Conservation (phyloP, 2,797 vertebrate species). For the Protosalanx chinensis region DNA sequence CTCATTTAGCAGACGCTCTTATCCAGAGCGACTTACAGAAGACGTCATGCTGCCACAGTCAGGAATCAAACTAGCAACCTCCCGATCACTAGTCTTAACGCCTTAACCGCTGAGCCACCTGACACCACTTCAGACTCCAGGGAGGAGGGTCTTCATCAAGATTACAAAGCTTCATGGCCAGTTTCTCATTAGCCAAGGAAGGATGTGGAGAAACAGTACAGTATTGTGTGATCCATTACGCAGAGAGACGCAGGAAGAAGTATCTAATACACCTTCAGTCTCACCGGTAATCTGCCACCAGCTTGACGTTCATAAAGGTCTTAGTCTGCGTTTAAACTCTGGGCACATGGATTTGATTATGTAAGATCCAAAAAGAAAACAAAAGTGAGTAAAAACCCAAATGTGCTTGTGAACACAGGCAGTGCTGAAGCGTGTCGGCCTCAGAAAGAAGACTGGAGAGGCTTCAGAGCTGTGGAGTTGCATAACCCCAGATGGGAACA, state of each 20-base stretch:
- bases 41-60: too few species aligned
- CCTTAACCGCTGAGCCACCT: too few species aligned
- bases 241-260: neutral
- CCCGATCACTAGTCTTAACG: too few species aligned
- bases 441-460: conserved; percentile 11
- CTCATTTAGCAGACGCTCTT: too few species aligned
- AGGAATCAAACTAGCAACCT: too few species aligned
- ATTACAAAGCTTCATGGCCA: neutral
- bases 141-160: neutral
- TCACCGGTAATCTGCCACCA: neutral
- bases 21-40: too few species aligned
- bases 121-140: neutral
- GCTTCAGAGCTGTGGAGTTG: conserved; percentile 22
- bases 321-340: conserved; percentile 1
- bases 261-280: neutral
- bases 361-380: conserved; percentile 24
- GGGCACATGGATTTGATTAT: conserved; percentile 22
- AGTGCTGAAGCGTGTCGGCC: conserved; percentile 26
- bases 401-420: conserved; percentile 19
- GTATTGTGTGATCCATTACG: neutral
- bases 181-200: neutral
- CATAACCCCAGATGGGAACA: conserved; percentile 30
- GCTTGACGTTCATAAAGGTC: neutral
- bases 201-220: neutral
- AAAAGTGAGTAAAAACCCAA: conserved; percentile 21